Evolutionary conservation across 2,888 invertebrate species (phyloP), one percentile per base, ranked within the genome.

Genomic region (Bruchidius siliquastri): DNA sequence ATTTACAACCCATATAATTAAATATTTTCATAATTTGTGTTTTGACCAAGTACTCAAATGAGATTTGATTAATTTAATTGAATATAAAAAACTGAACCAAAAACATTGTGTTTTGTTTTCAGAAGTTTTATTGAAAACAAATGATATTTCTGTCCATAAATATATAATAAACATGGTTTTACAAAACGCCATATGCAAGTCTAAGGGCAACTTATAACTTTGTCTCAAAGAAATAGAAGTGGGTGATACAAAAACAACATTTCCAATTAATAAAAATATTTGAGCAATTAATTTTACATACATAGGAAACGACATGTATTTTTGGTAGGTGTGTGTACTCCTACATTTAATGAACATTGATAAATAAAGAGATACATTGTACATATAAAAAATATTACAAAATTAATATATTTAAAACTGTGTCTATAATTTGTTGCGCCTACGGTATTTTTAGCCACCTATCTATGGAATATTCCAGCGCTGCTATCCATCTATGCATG

Each of bases 391-490:
- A 71, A 71, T 71, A 71, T 71, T 71, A 71, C 22, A 71, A 71
- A 71, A 71, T 71, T 49, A 71, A 49, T 71, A 30, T 22, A 26
- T 69, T n/a, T 69, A 21, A 26, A 21, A 26, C 10, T 68, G 20
- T 68, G 18, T 22, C 68, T 68, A 68, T 6, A 68, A 21, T 68
- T 22, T 26, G 20, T 26, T 67, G 67, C 30, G 18, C 21, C 71
- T 82, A 91, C 88, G 91, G 91, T 81, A 94, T 92, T 87, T 94
- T 94, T 88, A 94, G 92, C 94, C 97, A 97, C 81, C 96, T 91
- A 87, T 97, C 96, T 88, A 97, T 97, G 75, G 97, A 96, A 86
- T 96, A 97, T 86, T 97, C 97, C 84, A 97, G 87, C 76, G 96
- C 96, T 77, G 96, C 95, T 86, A 97, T 91, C 97, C 97, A 97